phyloP scores from a whole-genome alignment of 2,113 vertebrate genomes.

The Pavo muticus region DNA sequence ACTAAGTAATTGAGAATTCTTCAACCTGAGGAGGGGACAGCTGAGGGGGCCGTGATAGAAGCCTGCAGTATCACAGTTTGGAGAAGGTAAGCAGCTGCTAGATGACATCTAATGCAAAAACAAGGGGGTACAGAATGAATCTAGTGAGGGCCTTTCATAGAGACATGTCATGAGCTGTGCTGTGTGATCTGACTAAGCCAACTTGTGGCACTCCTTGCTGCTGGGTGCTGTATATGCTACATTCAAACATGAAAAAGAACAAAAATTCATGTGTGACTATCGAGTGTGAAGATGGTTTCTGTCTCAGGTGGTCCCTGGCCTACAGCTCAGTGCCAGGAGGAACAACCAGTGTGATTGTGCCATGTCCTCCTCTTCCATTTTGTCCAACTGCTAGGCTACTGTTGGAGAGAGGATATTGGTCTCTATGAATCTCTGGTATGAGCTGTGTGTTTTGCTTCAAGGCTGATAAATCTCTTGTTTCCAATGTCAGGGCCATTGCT shows the following conservation, averaged over 20 bases:
- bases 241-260: not conserved
- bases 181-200: not conserved
- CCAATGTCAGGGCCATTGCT: not conserved
- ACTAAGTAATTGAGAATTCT: not conserved
- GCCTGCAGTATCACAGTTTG: not conserved
- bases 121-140: not conserved
- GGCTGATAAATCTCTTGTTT: not conserved
- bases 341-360: fast-evolving
- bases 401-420: not conserved
- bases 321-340: not conserved
- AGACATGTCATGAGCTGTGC: not conserved
- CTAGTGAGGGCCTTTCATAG: not conserved
- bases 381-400: not conserved
- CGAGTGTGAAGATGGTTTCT: not conserved
- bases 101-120: not conserved
- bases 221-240: not conserved
- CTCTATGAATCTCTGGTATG: not conserved
- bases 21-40: not conserved
- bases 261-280: not conserved
- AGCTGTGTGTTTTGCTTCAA: not conserved
- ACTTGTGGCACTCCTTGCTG: not conserved
- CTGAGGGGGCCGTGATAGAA: not conserved
- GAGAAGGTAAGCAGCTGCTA: not conserved
- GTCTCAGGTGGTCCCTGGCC: not conserved
- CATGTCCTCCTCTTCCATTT: not conserved